Evolutionary conservation across 2,888 invertebrate species (phyloP).

Genomic region (Tuberolachnus salignus): DNA sequence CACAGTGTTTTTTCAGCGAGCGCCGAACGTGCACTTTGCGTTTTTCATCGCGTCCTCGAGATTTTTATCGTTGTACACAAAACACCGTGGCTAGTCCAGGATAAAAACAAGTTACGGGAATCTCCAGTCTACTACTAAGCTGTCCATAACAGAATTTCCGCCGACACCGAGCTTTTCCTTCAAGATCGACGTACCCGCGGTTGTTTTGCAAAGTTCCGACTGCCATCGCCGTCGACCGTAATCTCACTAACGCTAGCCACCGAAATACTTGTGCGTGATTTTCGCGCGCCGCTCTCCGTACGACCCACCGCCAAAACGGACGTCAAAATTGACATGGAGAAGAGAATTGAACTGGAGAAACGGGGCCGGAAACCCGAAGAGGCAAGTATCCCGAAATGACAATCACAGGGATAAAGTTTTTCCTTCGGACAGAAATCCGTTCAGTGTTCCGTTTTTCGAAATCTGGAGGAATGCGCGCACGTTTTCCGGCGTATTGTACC

Average conservation of each 20-base stretch:
- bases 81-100: background rate
- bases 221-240: background rate
- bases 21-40: too few species aligned
- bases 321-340: slow-evolving; percentile 74
- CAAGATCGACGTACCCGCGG: background rate
- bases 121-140: background rate
- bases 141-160: background rate
- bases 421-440: background rate
- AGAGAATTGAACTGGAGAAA: slow-evolving; percentile 92
- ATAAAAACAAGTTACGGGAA: too few species aligned
- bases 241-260: background rate
- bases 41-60: background rate
- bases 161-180: background rate
- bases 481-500: background rate
- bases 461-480: slow-evolving; percentile 14
- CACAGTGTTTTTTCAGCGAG: slow-evolving; percentile 1
- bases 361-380: slow-evolving; percentile 87
- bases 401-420: background rate
- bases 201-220: background rate
- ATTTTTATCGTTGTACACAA: background rate
- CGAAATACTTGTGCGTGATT: background rate
- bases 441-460: background rate
- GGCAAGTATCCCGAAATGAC: slow-evolving; percentile 72
- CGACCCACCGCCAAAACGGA: slow-evolving; percentile 12
- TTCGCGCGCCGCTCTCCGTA: background rate